Evolutionary conservation across 2,888 invertebrate species (phyloP).

Genomic region (Tiphia femorata): DNA sequence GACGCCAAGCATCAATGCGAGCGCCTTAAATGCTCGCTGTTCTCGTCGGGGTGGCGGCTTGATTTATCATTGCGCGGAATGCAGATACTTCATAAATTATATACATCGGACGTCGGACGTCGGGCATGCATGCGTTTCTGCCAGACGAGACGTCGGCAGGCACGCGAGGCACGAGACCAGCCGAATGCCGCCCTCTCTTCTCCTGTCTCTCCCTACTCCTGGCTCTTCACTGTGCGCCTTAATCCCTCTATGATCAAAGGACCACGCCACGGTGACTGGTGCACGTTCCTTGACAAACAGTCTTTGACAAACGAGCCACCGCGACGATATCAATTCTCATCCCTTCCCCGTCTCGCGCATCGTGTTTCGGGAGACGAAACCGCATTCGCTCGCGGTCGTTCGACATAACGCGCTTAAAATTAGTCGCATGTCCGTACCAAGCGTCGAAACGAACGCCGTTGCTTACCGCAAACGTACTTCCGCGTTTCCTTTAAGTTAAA

Average conservation of each 20-base stretch:
- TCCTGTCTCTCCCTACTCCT: not conserved
- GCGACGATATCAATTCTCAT: no score
- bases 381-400: no score
- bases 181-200: slow-evolving; percentile 48
- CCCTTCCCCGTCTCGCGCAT: no score
- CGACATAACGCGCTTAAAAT: no score
- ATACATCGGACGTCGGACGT: slow-evolving; percentile 55
- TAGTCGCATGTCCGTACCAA: no score
- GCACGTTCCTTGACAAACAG: not conserved
- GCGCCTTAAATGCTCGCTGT: slow-evolving; percentile 45
- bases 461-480: no score
- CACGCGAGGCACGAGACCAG: slow-evolving; percentile 61
- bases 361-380: no score
- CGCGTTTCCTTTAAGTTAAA: no score
- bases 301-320: not conserved
- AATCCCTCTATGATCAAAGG: not conserved
- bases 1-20: slow-evolving; percentile 7
- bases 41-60: slow-evolving; percentile 59
- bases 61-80: slow-evolving; percentile 64
- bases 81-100: slow-evolving; percentile 68
- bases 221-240: not conserved
- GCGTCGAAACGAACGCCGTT: no score
- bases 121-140: slow-evolving; percentile 53
- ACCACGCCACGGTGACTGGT: not conserved
- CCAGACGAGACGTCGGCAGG: slow-evolving; percentile 54